A percentile compares a stretch with the other conserved stretches of the same genome.
phyloP scores from a whole-genome alignment of 2,888 invertebrate species.

The Pollenia amentaria region DNA sequence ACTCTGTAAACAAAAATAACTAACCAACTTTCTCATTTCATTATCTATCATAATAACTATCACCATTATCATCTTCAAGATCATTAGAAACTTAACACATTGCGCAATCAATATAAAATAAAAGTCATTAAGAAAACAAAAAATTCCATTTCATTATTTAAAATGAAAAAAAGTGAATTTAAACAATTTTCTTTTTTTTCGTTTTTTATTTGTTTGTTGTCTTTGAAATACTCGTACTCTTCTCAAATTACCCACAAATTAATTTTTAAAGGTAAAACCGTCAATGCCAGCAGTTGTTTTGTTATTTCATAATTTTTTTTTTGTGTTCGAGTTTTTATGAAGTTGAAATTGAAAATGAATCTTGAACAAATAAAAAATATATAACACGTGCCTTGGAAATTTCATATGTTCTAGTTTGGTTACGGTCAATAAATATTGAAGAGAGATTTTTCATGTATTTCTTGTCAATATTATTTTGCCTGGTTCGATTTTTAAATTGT shows the following conservation, averaged over 20 bases:
- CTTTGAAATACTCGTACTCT: slow-evolving; percentile 38
- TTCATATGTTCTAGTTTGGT: slow-evolving; percentile 65
- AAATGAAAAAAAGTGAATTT: slow-evolving; percentile 54
- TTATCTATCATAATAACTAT: not conserved
- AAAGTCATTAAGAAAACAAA: slow-evolving; percentile 39
- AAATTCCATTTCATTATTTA: slow-evolving; percentile 27
- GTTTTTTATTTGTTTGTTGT: slow-evolving; percentile 24
- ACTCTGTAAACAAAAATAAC: not conserved
- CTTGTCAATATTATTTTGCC: slow-evolving; percentile 32
- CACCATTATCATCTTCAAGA: not conserved
- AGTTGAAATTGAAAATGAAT: slow-evolving; percentile 51
- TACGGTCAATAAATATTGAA: slow-evolving; percentile 57
- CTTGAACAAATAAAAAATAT: slow-evolving; percentile 60
- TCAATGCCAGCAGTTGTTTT: slow-evolving; percentile 54
- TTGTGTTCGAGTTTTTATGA: slow-evolving; percentile 31
- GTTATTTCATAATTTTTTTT: not conserved
- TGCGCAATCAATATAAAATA: slow-evolving; percentile 59
- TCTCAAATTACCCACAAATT: slow-evolving; percentile 67
- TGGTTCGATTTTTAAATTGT: not conserved
- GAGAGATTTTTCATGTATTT: slow-evolving; percentile 34
- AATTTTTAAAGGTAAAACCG: slow-evolving; percentile 67
- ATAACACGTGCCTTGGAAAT: slow-evolving; percentile 68
- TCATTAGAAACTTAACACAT: slow-evolving; percentile 53
- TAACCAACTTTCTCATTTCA: slow-evolving; percentile 18
- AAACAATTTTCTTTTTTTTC: slow-evolving; percentile 24